These are phyloP conservation scores for Ceratina japonica DNA, from an alignment of 1,140 invertebrate species.

Conservation along the genomic window DNA sequence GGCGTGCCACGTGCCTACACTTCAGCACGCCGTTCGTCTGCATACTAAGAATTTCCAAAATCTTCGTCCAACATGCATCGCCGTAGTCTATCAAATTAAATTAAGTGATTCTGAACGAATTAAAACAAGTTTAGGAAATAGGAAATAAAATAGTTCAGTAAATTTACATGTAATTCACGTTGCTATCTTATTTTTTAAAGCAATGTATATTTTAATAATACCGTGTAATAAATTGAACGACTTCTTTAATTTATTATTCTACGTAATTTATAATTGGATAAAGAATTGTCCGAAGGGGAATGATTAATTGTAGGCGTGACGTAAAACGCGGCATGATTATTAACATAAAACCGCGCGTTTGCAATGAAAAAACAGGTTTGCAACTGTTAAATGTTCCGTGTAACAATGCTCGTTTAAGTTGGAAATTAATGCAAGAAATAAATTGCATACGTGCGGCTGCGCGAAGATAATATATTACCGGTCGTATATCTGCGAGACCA, in stretches of 20 bases:
- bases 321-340: neutral
- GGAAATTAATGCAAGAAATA: conserved; percentile 22
- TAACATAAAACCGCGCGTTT: neutral
- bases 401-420: conserved; percentile 9
- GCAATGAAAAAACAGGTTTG: conserved; percentile 1
- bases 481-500: conserved; percentile 8
- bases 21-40: conserved; percentile 21
- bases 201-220: too few relatives aligned
- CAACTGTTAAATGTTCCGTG: neutral
- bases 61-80: neutral
- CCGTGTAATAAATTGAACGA: too few relatives aligned
- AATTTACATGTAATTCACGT: too few relatives aligned
- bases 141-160: too few relatives aligned
- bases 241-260: too few relatives aligned
- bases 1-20: conserved; percentile 44
- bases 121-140: too few relatives aligned
- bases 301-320: too few relatives aligned
- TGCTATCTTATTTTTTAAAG: too few relatives aligned
- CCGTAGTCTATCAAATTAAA: too few relatives aligned
- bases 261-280: too few relatives aligned
- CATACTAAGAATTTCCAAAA: neutral
- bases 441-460: conserved; percentile 10
- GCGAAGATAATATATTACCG: conserved; percentile 16
- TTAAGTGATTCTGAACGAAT: too few relatives aligned
- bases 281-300: too few relatives aligned